Evolutionary conservation across 2,113 vertebrate genomes (phyloP), one percentile per base, ranked within the genome.

Genomic region (Agapornis roseicollis): DNA sequence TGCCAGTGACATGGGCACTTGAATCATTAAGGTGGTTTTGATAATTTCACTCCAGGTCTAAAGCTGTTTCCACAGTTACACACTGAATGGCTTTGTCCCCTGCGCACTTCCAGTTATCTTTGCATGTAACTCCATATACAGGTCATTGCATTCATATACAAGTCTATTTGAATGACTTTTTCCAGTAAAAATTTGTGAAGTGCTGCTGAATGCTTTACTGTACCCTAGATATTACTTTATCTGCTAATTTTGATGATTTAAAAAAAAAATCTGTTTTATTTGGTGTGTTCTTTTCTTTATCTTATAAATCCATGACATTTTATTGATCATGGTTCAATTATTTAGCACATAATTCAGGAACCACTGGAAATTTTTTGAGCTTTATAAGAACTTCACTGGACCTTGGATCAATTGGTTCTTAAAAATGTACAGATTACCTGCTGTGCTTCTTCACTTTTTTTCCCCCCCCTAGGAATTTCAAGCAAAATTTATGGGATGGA

Each of bases 181-280:
- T 64, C 68, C 78, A 53, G 33, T 56, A 86, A 89, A 49, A 91
- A 80, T 88, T 65, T 91, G 37, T 93, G 82, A 92, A 92, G 58
- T 55, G 44, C n/a, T 89, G 92, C 85, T 71, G 89, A 92, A 92
- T 1, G 1, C 27, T 93, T 88, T 79, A 58, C 50, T 92, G 28
- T 46, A 71, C 27, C 84, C n/a, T 25, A 55, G 50, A 46, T 71
- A 41, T 56, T 86, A 69, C 29, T 89, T 86, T 60, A 60, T 74
- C 35, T 82, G 25, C 13, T 95, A 70, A 85, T 94, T 96, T 49
- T 85, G 23, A 61, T 87, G 65, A 87, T 94, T 93, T 77, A 47
- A 41, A 82, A 25, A 42, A 85, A 37, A 6, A 1, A 69, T 85
- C 15, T 11, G 9, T 63, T 84, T 82, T 90, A 81, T 85, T 92